Conservation (phyloP, 2,797 vertebrate genomes). For the Chromobotia macracanthus region DNA sequence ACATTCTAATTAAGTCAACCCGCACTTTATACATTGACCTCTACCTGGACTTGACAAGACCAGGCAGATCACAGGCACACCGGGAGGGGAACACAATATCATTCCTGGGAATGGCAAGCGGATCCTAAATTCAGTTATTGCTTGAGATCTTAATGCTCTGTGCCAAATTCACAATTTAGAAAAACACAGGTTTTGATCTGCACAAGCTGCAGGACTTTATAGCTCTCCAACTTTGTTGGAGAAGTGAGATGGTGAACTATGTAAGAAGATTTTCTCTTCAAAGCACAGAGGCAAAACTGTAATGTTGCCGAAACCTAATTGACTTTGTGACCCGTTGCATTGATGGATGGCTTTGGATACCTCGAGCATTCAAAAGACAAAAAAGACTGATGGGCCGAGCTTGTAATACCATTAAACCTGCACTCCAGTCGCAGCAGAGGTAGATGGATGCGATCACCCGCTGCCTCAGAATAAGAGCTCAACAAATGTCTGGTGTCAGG, state of each 20-base stretch:
- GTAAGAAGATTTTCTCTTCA: background rate
- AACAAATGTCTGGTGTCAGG: slow-evolving; percentile 49
- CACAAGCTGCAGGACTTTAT: slow-evolving; percentile 11
- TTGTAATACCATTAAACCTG: slow-evolving; percentile 58
- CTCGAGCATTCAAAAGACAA: slow-evolving; percentile 35
- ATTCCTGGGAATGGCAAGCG: slow-evolving; percentile 15
- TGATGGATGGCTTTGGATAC: slow-evolving; percentile 54
- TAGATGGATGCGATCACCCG: slow-evolving; percentile 35
- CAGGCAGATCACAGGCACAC: slow-evolving; percentile 39
- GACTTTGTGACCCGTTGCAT: slow-evolving; percentile 54
- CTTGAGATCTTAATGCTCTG: background rate
- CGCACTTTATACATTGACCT: slow-evolving; percentile 53
- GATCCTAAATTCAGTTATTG: slow-evolving; percentile 25
- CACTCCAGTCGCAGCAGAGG: slow-evolving; percentile 39
- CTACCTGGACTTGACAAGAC: slow-evolving; percentile 56
- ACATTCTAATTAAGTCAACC: slow-evolving; percentile 58
- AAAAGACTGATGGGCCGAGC: slow-evolving; percentile 59
- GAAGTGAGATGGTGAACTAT: background rate
- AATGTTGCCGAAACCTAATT: slow-evolving; percentile 59
- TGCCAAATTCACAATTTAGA: background rate
- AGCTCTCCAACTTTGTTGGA: slow-evolving; percentile 11
- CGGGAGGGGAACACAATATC: background rate
- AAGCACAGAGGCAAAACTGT: slow-evolving; percentile 30
- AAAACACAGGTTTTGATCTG: slow-evolving; percentile 6
- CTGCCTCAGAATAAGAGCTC: slow-evolving; percentile 44